Conservation (phyloP, 2,797 vertebrate species). For the Fringilla coelebs region DNA sequence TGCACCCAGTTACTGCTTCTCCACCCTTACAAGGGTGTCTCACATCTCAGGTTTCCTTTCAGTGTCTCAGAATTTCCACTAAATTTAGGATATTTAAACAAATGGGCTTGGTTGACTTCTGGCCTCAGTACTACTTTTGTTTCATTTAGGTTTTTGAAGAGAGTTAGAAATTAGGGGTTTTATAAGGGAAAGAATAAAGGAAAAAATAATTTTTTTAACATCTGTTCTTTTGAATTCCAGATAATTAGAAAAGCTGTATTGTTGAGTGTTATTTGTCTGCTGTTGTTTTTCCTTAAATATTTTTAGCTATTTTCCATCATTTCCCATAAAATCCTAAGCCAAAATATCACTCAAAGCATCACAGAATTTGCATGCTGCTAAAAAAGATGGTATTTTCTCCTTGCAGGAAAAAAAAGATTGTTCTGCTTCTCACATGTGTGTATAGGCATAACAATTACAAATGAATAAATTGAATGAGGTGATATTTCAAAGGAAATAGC, state of each 20-base stretch:
- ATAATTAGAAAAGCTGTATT: slow-evolving; percentile 51
- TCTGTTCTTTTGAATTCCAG: slow-evolving; percentile 45
- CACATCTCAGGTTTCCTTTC: background rate
- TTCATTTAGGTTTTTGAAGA: slow-evolving; percentile 34
- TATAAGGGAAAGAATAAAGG: background rate
- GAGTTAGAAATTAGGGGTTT: background rate
- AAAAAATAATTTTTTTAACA: background rate
- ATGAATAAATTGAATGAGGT: background rate
- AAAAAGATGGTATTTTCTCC: background rate
- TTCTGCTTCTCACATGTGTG: background rate
- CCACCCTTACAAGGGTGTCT: background rate
- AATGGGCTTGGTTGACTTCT: slow-evolving; percentile 6
- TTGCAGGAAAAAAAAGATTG: background rate
- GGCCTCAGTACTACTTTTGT: background rate
- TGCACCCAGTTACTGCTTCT: slow-evolving; percentile 12
- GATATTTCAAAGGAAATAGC: background rate
- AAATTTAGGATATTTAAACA: slow-evolving; percentile 21
- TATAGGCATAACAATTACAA: background rate
- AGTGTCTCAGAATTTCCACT: background rate
- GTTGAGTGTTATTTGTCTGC: slow-evolving; percentile 20
- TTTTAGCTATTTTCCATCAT: slow-evolving; percentile 5
- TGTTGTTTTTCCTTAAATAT: background rate
- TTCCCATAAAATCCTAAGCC: slow-evolving; percentile 26
- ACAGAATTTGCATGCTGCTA: background rate
- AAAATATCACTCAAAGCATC: background rate